Percentiles rank a stretch among this genome's conserved stretches.
Evolutionary conservation across 1,140 invertebrate genomes (phyloP).

Genomic region (Atta texana): DNA sequence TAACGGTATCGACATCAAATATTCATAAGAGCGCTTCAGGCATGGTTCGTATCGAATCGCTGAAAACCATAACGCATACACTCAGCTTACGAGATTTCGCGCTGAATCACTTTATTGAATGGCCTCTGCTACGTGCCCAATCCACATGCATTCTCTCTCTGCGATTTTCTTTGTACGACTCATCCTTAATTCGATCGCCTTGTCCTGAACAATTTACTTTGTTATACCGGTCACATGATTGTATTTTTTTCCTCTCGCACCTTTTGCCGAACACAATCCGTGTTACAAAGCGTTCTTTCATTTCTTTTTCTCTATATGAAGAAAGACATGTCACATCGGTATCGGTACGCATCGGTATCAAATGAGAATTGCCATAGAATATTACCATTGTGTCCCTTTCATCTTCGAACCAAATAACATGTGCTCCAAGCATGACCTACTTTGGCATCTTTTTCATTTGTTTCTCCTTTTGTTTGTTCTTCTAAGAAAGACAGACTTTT

Average conservation of each 20-base stretch:
- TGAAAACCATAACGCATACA: conserved; percentile 46
- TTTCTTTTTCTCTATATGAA: conserved; percentile 11
- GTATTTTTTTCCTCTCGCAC: not conserved
- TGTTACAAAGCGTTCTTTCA: conserved; percentile 3
- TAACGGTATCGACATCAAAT: conserved; percentile 53
- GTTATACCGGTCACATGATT: not conserved
- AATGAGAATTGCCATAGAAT: not conserved
- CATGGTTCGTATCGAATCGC: conserved; percentile 43
- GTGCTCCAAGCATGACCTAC: conserved; percentile 38
- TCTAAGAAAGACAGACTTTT: conserved; percentile 8
- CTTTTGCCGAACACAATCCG: too few species aligned
- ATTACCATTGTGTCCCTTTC: conserved; percentile 27
- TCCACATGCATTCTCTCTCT: not conserved
- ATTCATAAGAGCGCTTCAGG: conserved; percentile 48
- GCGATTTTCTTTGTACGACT: conserved; percentile 1
- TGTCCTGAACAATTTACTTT: conserved; percentile 19
- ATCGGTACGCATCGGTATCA: conserved; percentile 23
- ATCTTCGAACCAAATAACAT: conserved; percentile 52
- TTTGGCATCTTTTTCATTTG: conserved; percentile 33
- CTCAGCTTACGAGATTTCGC: conserved; percentile 48
- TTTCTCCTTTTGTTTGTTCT: conserved; percentile 2
- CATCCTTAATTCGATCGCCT: not conserved
- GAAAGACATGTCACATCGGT: conserved; percentile 3
- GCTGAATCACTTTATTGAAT: conserved; percentile 43
- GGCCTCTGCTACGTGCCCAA: conserved; percentile 3